phyloP scores from a whole-genome alignment of 2,113 vertebrate species.

The Chlorocebus sabaeus region DNA sequence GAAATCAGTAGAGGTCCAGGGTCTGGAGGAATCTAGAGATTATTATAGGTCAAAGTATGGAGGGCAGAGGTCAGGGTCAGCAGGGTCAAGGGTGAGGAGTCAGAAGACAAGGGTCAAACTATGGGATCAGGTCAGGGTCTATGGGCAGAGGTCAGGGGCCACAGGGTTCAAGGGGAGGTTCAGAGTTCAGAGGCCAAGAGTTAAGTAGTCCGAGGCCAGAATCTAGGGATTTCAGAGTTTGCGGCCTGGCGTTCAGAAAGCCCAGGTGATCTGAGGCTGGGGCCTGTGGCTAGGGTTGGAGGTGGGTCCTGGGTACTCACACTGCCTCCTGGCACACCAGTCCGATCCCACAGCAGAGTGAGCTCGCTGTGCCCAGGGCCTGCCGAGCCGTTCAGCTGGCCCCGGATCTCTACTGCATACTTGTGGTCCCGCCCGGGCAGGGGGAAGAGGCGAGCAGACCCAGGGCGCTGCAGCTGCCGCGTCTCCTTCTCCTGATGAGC shows the following conservation, averaged over 20 bases:
- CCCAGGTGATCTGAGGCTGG: background rate
- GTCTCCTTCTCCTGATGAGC: conserved; percentile 92
- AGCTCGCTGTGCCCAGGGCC: conserved; percentile 93
- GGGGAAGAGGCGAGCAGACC: conserved; percentile 88
- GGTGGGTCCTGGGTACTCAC: conserved; percentile 80
- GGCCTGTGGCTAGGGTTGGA: background rate
- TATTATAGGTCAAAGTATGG: background rate
- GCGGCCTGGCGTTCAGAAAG: background rate
- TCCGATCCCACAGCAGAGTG: conserved; percentile 93
- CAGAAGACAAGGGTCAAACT: background rate
- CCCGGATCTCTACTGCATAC: conserved; percentile 90
- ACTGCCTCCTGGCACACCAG: conserved; percentile 88
- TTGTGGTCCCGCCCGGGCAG: conserved; percentile 89
- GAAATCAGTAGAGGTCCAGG: background rate
- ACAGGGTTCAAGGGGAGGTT: background rate
- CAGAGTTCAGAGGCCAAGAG: background rate
- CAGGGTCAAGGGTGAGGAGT: background rate
- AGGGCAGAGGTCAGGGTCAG: background rate
- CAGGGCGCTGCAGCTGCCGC: conserved; percentile 85
- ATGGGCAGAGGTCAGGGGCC: background rate
- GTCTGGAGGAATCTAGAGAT: background rate
- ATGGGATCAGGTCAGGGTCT: background rate
- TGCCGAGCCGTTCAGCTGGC: conserved; percentile 91
- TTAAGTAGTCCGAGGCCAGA: background rate
- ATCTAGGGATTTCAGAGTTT: background rate